Percentiles rank a stretch among this genome's conserved stretches.
Evolutionary conservation across 2,797 vertebrate genomes (phyloP).

Genomic region (Propithecus perrieri): DNA sequence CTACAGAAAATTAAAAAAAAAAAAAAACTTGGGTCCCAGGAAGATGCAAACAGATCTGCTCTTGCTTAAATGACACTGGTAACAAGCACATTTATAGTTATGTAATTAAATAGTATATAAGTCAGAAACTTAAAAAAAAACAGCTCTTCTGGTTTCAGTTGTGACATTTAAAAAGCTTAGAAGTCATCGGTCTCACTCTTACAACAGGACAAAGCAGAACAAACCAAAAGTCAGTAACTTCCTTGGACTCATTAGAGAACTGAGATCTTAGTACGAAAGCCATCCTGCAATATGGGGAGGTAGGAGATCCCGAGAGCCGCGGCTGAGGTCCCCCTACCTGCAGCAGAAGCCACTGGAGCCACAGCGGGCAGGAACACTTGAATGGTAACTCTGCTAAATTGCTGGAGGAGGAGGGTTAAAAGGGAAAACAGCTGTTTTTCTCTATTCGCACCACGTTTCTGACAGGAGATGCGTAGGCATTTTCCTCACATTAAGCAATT

Average conservation of each 20-base stretch:
- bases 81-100: slow-evolving; percentile 53
- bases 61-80: slow-evolving; percentile 51
- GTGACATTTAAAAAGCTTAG: not conserved
- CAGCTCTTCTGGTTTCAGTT: not conserved
- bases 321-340: not conserved
- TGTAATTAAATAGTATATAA: slow-evolving; percentile 44
- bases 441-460: not conserved
- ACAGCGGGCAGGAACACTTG: not conserved
- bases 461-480: not conserved
- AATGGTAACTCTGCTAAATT: not conserved
- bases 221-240: not conserved
- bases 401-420: not conserved
- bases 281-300: not conserved
- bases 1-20: slow-evolving; percentile 42
- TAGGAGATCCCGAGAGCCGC: not conserved
- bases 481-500: not conserved
- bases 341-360: not conserved
- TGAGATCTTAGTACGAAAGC: not conserved
- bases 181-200: not conserved
- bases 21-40: not conserved
- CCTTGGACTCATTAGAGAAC: not conserved
- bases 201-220: not conserved
- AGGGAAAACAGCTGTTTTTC: not conserved
- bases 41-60: slow-evolving; percentile 49
- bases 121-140: slow-evolving; percentile 17